Evolutionary conservation across 2,888 invertebrate species (phyloP), one percentile per base, ranked within the genome.

Genomic region (Drosophila prostipennis): DNA sequence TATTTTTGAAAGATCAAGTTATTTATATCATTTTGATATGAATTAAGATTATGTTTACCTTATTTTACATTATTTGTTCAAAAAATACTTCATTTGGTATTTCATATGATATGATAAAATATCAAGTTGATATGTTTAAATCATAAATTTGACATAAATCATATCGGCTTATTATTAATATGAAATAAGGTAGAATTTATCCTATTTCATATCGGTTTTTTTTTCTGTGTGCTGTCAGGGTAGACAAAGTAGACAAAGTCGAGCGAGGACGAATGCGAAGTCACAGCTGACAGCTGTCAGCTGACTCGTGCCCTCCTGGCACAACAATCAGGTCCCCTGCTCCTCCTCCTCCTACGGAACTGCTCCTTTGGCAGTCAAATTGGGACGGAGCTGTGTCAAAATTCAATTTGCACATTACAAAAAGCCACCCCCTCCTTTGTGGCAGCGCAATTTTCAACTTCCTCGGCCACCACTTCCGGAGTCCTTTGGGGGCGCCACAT

Each of bases 371-470:
- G 40, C 53, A 74, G 53, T 57, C 51, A 61, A 74, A 69, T 75
- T 60, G 51, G 61, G 57, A 52, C 71, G 46, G 46, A 43, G 48
- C 58, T 70, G 85, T 83, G 81, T 86, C 84, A 81, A 81, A 88
- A 88, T 89, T 89, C 76, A 88, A 89, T 89, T 89, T 89, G 70
- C 76, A 70, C 80, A 79, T 80, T 78, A 78, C 73, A 68, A 78
- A 76, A 73, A 53, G 68, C 37, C 19, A 60, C 26, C 36, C 14
- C 3, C 59, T 55, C 5, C 55, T 49, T 68, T 36, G 63, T 48
- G 63, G 51, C 56, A 46, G 54, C 60, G 45, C 59, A 55, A 57
- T 58, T 72, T 57, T 37, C 51, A 32, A 56, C 63, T 76, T 53
- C 55, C 60, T 74, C 19, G 53, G 53, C 67, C 52, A 67, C 57